Percentiles rank a stretch among this genome's conserved stretches.
phyloP scores from a whole-genome alignment of 2,113 vertebrate genomes.

The Mobula hypostoma region DNA sequence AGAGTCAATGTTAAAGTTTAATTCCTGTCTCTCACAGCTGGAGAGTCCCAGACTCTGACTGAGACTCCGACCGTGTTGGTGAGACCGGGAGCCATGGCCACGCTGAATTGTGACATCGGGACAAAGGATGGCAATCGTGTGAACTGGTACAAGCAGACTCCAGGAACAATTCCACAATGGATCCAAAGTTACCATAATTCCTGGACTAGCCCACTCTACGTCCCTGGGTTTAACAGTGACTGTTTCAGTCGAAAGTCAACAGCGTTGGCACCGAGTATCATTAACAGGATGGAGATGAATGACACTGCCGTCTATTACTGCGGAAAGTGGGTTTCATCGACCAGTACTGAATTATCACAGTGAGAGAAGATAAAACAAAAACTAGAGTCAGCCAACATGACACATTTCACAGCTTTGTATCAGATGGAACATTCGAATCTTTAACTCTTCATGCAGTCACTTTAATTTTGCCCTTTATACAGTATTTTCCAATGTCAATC shows the following conservation, averaged over 20 bases:
- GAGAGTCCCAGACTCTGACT: constrained; percentile 41
- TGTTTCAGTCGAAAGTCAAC: constrained; percentile 45
- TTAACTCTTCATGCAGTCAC: neutral
- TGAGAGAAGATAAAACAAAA: constrained; percentile 18
- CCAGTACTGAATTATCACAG: rapidly evolving
- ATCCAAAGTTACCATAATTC: rapidly evolving
- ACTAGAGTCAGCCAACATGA: neutral
- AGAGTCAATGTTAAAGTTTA: constrained; percentile 19
- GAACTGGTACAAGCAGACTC: constrained; percentile 49
- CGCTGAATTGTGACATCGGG: constrained; percentile 39
- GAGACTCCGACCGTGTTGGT: constrained; percentile 45
- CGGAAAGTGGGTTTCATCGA: neutral
- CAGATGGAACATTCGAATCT: neutral
- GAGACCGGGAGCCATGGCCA: constrained; percentile 41
- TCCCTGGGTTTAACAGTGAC: constrained; percentile 47
- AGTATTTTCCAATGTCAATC: neutral
- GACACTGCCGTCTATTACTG: constrained; percentile 54
- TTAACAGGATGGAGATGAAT: constrained; percentile 46
- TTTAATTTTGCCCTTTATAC: neutral
- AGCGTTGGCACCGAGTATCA: constrained; percentile 43
- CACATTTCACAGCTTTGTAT: neutral
- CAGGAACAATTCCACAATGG: constrained; percentile 44
- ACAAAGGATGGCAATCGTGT: neutral
- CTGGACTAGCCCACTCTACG: neutral
- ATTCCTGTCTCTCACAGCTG: no score